Evolutionary conservation across 2,797 vertebrate genomes (phyloP), one percentile per base, ranked within the genome.

Genomic region (Cynodonichthys magdalenae): DNA sequence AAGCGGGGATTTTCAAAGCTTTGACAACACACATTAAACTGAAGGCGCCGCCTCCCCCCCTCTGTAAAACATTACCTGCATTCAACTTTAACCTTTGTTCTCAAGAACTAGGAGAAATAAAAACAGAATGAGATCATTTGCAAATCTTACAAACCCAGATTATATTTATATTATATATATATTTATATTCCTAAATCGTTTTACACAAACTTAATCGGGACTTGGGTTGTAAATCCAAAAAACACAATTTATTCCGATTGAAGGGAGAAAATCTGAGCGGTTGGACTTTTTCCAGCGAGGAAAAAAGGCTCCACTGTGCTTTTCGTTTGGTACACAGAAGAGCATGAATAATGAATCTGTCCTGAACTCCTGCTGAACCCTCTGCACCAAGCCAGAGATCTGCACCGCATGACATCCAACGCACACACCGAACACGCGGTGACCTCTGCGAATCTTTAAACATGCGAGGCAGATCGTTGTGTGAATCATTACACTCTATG

Each of bases 331-430:
- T 65, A 45, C 68, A 83, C 67, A 77, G 74, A 84, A 84, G 84
- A 44, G 76, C 81, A 89, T 89, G 74, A 92, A 92, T 91, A 89
- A 91, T 88, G 82, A 82, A 88, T 83, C 46, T 63, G 75, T 66
- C 63, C 72, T 92, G 90, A 92, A 91, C 89, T 89, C 79, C 74
- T 27, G 74, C 79, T 90, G 87, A 90, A 90, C 90, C 62, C 82
- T 70, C 53, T 53, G 77, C 82, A 83, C 79, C 20, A 50, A 84
- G 79, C 80, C 82, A 81, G 67, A 77, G 83, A 89, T 88, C 83
- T 65, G 69, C 82, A 77, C 76, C 85, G 79, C 86, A 88, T 87
- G 89, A 79, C 79, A 79, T 79, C 68, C 76, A 72, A 66, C 81
- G 41, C 66, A 65, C 67, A 31, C 71, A 36, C 36, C 69, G 18